phyloP scores from a whole-genome alignment of 2,888 invertebrate genomes.

The Epicampocera succincta region DNA sequence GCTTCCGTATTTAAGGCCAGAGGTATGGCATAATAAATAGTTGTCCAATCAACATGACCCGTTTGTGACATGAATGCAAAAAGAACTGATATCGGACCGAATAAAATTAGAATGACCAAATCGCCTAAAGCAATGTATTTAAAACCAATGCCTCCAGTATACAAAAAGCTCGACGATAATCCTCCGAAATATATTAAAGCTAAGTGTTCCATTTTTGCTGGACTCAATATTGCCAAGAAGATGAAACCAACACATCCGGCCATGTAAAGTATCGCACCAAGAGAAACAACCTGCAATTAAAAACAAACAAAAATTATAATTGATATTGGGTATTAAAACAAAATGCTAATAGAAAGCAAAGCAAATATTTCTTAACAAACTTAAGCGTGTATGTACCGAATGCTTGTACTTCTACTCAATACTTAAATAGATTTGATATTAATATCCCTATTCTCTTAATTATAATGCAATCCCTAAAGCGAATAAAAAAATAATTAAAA shows the following conservation, averaged over 20 bases:
- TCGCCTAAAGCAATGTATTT: slow-evolving; percentile 98
- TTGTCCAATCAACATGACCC: slow-evolving; percentile 93
- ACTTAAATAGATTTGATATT: too few relatives aligned
- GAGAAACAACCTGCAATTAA: slow-evolving; percentile 89
- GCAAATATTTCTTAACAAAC: too few relatives aligned
- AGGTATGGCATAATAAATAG: slow-evolving; percentile 96
- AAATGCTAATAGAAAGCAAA: neutral
- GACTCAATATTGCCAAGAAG: slow-evolving; percentile 88
- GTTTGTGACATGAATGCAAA: slow-evolving; percentile 97
- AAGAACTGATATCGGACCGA: slow-evolving; percentile 96
- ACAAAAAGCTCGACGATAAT: slow-evolving; percentile 96
- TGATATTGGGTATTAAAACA: neutral
- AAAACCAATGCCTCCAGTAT: slow-evolving; percentile 96
- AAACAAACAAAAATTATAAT: neutral
- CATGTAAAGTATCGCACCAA: slow-evolving; percentile 94
- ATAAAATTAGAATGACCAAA: slow-evolving; percentile 93
- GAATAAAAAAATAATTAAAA: too few relatives aligned
- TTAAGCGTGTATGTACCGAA: too few relatives aligned
- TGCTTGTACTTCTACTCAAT: too few relatives aligned
- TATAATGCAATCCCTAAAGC: too few relatives aligned
- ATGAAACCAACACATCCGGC: slow-evolving; percentile 93
- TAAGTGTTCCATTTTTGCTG: slow-evolving; percentile 96
- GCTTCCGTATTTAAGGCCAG: slow-evolving; percentile 97
- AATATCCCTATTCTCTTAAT: too few relatives aligned
- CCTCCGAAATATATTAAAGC: slow-evolving; percentile 98